These are phyloP conservation scores for Lucinisca nassula DNA, from an alignment of 2,888 invertebrate species.

Conservation along the genomic window DNA sequence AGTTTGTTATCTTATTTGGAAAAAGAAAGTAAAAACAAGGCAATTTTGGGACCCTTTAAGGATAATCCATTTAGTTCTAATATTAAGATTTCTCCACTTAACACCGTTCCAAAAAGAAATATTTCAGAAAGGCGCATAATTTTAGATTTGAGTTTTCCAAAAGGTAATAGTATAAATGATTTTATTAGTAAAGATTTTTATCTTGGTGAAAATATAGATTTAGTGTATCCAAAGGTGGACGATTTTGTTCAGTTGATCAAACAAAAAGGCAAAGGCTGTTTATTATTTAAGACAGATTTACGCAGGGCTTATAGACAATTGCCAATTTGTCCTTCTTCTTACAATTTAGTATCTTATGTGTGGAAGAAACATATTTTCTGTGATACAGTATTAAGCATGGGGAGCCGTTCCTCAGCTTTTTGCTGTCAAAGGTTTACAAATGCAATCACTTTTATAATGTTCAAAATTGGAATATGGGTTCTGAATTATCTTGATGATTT, in stretches of 20 bases:
- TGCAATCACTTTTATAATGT: background rate
- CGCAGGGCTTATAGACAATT: background rate
- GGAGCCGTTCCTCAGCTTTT: background rate
- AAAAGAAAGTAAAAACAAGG: no score
- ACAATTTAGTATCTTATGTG: background rate
- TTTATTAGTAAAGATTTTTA: no score
- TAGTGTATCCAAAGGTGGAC: conserved; percentile 5
- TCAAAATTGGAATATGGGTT: background rate
- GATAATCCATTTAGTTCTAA: no score
- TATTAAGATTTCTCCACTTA: no score
- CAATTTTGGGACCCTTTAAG: no score
- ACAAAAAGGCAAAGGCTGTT: background rate
- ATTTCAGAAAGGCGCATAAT: no score
- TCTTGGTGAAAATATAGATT: background rate
- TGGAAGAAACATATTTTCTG: background rate
- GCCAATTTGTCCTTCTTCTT: background rate
- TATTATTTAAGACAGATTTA: background rate
- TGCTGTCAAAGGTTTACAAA: conserved; percentile 2
- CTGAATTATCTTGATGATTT: conserved; percentile 14
- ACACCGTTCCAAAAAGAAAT: no score
- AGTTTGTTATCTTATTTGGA: no score
- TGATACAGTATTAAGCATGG: conserved; percentile 11
- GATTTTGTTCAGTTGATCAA: background rate
- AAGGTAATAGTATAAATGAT: no score
- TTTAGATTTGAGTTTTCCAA: no score